Evolutionary conservation across 2,888 invertebrate species (phyloP).

Genomic region (Xanthia icteritia): DNA sequence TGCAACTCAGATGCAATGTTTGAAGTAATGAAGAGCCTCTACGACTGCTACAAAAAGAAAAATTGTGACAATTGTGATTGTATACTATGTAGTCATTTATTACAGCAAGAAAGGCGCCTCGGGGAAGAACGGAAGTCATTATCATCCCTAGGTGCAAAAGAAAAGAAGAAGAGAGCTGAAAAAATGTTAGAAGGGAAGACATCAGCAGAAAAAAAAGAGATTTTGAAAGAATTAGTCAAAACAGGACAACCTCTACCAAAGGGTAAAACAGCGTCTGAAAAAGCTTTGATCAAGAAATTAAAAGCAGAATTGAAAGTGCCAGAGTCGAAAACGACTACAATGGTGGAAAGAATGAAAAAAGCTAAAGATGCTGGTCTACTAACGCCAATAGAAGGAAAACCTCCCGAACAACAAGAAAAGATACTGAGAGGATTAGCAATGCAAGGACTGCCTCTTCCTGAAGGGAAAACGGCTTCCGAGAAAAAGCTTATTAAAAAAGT

Average conservation of each 20-base stretch:
- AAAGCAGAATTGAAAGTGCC: constrained; percentile 41
- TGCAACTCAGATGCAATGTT: constrained; percentile 85
- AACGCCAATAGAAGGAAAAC: constrained; percentile 68
- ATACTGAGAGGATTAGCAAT: constrained; percentile 61
- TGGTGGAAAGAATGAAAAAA: constrained; percentile 12
- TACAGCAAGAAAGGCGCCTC: constrained; percentile 16
- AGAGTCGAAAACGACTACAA: constrained; percentile 29
- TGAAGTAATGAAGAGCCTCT: constrained; percentile 83
- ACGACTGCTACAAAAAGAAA: constrained; percentile 83
- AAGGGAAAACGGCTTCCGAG: constrained; percentile 42
- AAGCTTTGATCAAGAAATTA: constrained; percentile 34
- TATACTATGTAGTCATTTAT: constrained; percentile 78
- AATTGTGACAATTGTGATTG: constrained; percentile 76
- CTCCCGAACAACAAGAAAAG: constrained; percentile 66
- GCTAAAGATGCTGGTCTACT: constrained; percentile 42
- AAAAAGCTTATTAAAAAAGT: neutral
- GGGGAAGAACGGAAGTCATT: constrained; percentile 32
- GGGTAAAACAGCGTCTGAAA: constrained; percentile 50
- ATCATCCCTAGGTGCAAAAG: constrained; percentile 16
- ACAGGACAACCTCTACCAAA: constrained; percentile 42
- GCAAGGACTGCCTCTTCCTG: constrained; percentile 65
- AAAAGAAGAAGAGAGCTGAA: constrained; percentile 45
- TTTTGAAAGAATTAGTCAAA: constrained; percentile 38
- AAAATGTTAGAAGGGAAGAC: constrained; percentile 44
- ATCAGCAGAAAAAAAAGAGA: constrained; percentile 40